These are phyloP conservation scores for Verasper variegatus DNA, from an alignment of 2,113 vertebrate genomes.

Conservation along the genomic window DNA sequence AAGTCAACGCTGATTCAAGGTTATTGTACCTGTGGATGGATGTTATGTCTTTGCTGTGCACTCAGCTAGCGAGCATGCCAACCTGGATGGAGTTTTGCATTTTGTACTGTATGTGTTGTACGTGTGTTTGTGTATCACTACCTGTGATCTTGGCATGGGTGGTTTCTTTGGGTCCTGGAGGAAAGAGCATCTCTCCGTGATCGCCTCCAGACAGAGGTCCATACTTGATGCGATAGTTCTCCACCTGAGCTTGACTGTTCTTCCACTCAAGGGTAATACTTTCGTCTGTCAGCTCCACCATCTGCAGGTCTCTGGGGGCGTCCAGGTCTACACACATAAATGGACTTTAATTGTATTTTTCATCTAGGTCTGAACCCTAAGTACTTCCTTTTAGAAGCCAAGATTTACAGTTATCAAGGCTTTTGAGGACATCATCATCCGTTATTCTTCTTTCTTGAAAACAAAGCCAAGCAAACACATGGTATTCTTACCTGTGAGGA, in stretches of 20 bases:
- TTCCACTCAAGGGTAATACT: slow-evolving; percentile 95
- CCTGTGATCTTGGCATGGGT: slow-evolving; percentile 91
- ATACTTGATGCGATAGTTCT: slow-evolving; percentile 93
- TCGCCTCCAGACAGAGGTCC: slow-evolving; percentile 94
- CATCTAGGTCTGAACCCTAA: not conserved
- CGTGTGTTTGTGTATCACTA: slow-evolving; percentile 48
- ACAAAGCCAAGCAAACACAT: not conserved
- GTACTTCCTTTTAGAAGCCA: not conserved
- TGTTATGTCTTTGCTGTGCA: not conserved
- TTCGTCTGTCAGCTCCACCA: slow-evolving; percentile 88
- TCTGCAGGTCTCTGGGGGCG: slow-evolving; percentile 88
- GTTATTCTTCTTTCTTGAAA: too few species aligned
- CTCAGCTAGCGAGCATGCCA: not conserved
- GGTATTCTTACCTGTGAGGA: slow-evolving; percentile 87
- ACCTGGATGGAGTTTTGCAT: too few species aligned
- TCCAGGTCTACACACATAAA: slow-evolving; percentile 86
- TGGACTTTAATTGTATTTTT: not conserved
- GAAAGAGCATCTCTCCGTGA: slow-evolving; percentile 89
- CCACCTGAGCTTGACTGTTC: slow-evolving; percentile 87
- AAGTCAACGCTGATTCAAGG: too few species aligned
- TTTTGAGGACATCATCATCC: too few species aligned
- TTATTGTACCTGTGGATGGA: too few species aligned
- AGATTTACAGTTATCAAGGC: too few species aligned
- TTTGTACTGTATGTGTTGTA: not conserved
- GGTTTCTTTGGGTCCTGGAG: slow-evolving; percentile 83